Evolutionary conservation across 2,888 invertebrate species (phyloP), one percentile per base, ranked within the genome.

Genomic region (Ptycholaimellus sp.): DNA sequence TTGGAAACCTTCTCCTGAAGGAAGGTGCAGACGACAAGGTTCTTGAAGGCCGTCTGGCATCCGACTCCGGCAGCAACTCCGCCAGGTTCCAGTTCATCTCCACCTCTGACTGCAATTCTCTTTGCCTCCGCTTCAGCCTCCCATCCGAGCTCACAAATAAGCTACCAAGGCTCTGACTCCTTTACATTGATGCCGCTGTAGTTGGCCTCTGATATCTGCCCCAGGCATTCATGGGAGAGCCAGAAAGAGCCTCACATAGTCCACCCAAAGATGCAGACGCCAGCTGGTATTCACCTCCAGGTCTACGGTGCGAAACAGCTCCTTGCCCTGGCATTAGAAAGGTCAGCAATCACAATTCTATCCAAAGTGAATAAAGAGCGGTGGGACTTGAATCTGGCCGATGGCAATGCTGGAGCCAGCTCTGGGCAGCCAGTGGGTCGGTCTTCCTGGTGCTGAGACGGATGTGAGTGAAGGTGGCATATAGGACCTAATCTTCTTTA

Each of bases 401-500:
- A 37, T 25, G 3, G 39, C 14, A n/a, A 7, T 34, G 39, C 2
- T 31, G 14, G 13, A 37, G 33, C 16, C 39, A 40, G 16, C 29
- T 28, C 20, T 38, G 30, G 3, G 40, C 37, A 4, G 27, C 29
- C 4, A 18, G 11, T n/a, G 33, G 14, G 19, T 27, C 25, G 2
- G 21, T 2, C n/a, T 41, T 41, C 5, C 41, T 82, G 0, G 87
- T 83, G 53, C 77, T 76, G 2, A 93, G 63, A 22, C 93, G 71
- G 30, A 93, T 73, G 52, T 76, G 75, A 58, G 80, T 83, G 56
- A 85, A 85, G 61, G 85, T 82, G 0, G 83, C 90, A 59, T 76
- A 80, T 17, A 93, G 71, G 22, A 93, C 76, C 50, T 87, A 49
- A 96, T 67, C 60, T 96, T 96, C 60, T 82, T 78, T 83, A 93